phyloP scores from a whole-genome alignment of 1,140 invertebrate species.

The Hirudo medicinalis region DNA sequence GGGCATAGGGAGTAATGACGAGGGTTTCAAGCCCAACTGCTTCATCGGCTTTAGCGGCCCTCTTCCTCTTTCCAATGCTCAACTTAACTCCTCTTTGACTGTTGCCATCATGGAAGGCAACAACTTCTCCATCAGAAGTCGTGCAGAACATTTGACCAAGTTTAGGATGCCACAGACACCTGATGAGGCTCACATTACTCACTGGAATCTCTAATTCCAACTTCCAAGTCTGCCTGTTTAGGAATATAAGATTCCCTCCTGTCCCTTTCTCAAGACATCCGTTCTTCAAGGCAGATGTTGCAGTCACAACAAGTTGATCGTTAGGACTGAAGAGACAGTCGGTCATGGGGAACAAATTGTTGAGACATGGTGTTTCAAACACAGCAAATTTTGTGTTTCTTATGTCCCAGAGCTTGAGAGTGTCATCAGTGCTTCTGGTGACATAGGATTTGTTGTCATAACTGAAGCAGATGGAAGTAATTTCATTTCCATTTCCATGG shows the following conservation, averaged over 20 bases:
- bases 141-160: conserved; percentile 90
- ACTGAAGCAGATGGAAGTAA: conserved; percentile 71
- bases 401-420: conserved; percentile 87
- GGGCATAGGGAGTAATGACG: conserved; percentile 90
- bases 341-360: conserved; percentile 68
- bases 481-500: conserved; percentile 66
- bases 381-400: conserved; percentile 67
- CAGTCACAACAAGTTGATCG: conserved; percentile 75
- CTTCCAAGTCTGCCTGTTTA: conserved; percentile 63
- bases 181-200: conserved; percentile 52
- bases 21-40: conserved; percentile 54
- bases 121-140: conserved; percentile 75
- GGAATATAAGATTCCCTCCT: conserved; percentile 65
- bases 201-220: conserved; percentile 47
- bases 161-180: conserved; percentile 86
- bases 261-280: conserved; percentile 56
- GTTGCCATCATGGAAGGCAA: conserved; percentile 77
- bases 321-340: conserved; percentile 88
- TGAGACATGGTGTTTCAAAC: conserved; percentile 54
- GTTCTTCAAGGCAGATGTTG: conserved; percentile 61
- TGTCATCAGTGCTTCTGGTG: conserved; percentile 74
- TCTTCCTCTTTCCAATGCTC: conserved; percentile 62
- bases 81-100: conserved; percentile 78
- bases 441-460: conserved; percentile 68
- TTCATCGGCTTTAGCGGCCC: conserved; percentile 58